phyloP scores from a whole-genome alignment of 2,113 vertebrate genomes.

The Capreolus pygargus region DNA sequence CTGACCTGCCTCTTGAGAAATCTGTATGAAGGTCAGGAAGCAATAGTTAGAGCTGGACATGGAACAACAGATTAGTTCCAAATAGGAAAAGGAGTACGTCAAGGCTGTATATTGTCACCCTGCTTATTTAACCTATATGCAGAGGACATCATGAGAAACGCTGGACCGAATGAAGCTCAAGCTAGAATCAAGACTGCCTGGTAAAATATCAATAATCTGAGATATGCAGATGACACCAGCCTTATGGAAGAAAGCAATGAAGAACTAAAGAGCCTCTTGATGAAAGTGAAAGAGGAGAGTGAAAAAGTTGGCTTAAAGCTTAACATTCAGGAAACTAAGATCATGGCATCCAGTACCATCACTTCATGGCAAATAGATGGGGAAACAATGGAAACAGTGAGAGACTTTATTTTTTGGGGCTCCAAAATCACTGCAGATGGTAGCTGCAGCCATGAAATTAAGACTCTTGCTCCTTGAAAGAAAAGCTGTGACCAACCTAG shows the following conservation, averaged over 20 bases:
- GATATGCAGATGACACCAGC: background rate
- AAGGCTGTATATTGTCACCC: background rate
- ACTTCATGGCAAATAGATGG: background rate
- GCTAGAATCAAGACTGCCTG: background rate
- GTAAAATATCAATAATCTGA: background rate
- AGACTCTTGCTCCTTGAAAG: background rate
- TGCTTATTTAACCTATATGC: background rate
- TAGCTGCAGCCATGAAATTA: background rate
- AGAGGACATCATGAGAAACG: background rate
- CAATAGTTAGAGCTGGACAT: background rate
- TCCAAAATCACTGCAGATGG: background rate
- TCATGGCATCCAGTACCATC: background rate
- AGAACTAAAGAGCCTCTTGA: background rate
- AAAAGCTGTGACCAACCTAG: background rate
- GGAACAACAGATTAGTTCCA: background rate
- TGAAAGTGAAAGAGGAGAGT: background rate
- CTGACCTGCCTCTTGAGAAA: background rate
- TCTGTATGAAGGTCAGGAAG: background rate
- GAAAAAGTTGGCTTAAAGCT: background rate
- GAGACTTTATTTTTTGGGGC: rapidly evolving
- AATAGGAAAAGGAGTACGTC: background rate
- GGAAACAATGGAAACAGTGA: background rate
- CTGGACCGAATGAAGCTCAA: background rate
- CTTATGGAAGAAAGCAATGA: background rate
- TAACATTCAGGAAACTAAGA: background rate